Conservation (phyloP, 2,113 vertebrate species). For the Neotragus moschatus region DNA sequence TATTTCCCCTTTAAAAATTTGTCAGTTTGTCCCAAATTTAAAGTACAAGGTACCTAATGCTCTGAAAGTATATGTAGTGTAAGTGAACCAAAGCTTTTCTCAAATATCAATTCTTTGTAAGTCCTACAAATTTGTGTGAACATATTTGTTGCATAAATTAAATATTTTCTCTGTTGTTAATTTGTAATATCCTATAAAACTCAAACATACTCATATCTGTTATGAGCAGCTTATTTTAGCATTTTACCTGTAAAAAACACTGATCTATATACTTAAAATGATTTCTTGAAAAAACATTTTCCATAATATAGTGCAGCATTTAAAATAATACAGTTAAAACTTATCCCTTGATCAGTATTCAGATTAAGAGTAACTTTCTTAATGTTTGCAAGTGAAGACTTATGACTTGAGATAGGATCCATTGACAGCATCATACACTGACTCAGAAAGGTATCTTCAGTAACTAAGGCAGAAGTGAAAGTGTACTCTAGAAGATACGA, state of each 20-base stretch:
- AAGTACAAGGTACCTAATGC: constrained; percentile 76
- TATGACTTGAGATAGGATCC: not conserved
- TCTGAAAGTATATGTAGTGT: constrained; percentile 67
- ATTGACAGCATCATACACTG: not conserved
- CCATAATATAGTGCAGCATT: constrained; percentile 76
- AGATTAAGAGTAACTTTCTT: constrained; percentile 49
- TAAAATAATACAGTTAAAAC: constrained; percentile 76
- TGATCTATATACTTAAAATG: constrained; percentile 64
- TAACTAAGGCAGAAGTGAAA: not conserved
- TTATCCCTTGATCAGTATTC: constrained; percentile 75
- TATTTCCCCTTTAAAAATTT: constrained; percentile 62
- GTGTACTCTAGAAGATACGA: not conserved
- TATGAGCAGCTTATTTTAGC: constrained; percentile 69
- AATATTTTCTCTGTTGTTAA: constrained; percentile 70
- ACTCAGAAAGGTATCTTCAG: not conserved
- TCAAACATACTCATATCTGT: constrained; percentile 76
- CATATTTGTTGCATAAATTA: constrained; percentile 77
- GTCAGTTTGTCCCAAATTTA: constrained; percentile 67
- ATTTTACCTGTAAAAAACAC: constrained; percentile 73
- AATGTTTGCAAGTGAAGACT: not conserved
- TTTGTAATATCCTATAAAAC: constrained; percentile 77
- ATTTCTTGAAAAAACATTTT: constrained; percentile 70
- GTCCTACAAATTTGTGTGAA: constrained; percentile 57
- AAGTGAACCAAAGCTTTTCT: constrained; percentile 65
- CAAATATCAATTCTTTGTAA: constrained; percentile 45